Evolutionary conservation across 2,113 vertebrate species (phyloP).

Genomic region (Sula dactylatra): DNA sequence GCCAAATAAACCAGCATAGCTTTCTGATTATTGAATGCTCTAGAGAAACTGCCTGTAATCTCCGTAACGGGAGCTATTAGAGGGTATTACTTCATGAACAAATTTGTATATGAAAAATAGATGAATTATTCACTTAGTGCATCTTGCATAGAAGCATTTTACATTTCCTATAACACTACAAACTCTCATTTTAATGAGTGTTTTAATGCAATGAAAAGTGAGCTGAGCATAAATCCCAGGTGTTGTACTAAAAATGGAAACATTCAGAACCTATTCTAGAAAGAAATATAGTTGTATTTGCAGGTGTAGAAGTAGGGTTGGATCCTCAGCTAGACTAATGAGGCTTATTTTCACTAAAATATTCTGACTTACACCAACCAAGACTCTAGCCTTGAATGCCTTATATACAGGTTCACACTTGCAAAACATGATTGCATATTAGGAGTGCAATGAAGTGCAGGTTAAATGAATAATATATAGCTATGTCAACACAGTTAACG

Average conservation of each 20-base stretch:
- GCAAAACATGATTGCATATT: conserved; percentile 4
- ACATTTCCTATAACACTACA: background rate
- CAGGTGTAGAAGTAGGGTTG: background rate
- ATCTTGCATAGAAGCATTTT: background rate
- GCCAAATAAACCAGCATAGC: background rate
- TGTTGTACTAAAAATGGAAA: conserved; percentile 34
- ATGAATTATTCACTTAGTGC: conserved; percentile 37
- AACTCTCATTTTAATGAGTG: conserved; percentile 19
- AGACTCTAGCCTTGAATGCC: background rate
- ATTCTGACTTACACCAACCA: background rate
- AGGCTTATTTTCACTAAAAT: background rate
- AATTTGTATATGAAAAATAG: conserved; percentile 33
- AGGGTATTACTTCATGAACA: conserved; percentile 4
- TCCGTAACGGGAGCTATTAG: conserved; percentile 3
- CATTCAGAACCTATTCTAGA: background rate
- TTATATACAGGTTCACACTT: conserved; percentile 16
- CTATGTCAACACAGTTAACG: conserved; percentile 54
- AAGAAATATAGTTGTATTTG: background rate
- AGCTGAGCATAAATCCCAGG: conserved; percentile 4
- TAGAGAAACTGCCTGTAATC: background rate
- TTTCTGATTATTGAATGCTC: background rate
- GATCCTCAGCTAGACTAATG: background rate
- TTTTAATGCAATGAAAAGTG: conserved; percentile 1
- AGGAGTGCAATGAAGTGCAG: conserved; percentile 31
- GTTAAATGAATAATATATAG: conserved; percentile 61